Percentiles rank a stretch among this genome's conserved stretches.
These are phyloP conservation scores for Cataglyphis albicans DNA, from an alignment of 2,888 invertebrate species.

Conservation along the genomic window DNA sequence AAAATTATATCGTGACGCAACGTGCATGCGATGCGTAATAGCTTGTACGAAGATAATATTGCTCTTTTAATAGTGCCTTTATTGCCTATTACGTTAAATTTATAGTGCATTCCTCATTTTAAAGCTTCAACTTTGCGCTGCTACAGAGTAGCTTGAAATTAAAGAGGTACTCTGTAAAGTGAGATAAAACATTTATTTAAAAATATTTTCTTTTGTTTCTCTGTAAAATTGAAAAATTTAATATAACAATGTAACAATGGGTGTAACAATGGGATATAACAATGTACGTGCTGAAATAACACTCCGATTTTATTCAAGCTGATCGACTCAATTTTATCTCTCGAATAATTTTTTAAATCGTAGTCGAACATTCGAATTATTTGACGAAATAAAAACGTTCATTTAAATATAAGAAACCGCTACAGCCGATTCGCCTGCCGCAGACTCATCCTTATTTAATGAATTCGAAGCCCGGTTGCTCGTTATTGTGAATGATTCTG, in stretches of 20 bases:
- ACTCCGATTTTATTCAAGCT: neutral
- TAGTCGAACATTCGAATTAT: neutral
- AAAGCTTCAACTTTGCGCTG: conserved; percentile 15
- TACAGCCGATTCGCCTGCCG: conserved; percentile 21
- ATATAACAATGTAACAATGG: too few species aligned
- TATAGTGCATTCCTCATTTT: conserved; percentile 41
- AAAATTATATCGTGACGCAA: conserved; percentile 46
- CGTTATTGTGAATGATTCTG: conserved; percentile 29
- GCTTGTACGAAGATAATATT: conserved; percentile 41
- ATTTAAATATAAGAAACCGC: neutral
- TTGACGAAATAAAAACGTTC: neutral
- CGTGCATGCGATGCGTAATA: conserved; percentile 23
- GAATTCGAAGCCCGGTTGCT: neutral
- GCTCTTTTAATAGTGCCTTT: conserved; percentile 31
- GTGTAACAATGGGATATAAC: neutral
- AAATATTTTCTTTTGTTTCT: neutral
- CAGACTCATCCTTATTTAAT: conserved; percentile 35
- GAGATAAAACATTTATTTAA: neutral
- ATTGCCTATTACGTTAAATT: conserved; percentile 48
- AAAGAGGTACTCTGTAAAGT: neutral
- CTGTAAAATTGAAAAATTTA: neutral
- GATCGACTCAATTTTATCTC: neutral
- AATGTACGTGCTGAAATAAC: neutral
- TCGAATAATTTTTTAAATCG: conserved; percentile 5
- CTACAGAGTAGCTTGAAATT: neutral